phyloP scores from a whole-genome alignment of 2,888 invertebrate genomes.

The Asteroscopus sphinx region DNA sequence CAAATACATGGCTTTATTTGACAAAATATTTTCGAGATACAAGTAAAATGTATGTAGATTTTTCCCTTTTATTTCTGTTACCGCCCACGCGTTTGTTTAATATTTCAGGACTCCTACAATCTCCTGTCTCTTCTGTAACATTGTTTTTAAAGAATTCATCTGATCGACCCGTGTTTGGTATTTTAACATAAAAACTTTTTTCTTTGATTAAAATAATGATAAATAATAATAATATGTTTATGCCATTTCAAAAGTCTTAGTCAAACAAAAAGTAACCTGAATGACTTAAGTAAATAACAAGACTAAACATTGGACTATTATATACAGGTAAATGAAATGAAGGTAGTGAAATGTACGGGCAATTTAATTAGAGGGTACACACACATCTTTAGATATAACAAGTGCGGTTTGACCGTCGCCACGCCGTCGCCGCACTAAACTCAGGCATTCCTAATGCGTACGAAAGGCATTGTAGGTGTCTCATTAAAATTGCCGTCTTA shows the following conservation, averaged over 20 bases:
- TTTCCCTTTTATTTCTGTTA: slow-evolving; percentile 14
- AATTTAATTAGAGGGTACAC: slow-evolving; percentile 11
- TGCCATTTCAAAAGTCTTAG: background rate
- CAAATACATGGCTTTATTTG: slow-evolving; percentile 32
- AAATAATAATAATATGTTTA: slow-evolving; percentile 14
- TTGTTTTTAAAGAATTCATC: slow-evolving; percentile 31
- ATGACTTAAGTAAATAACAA: background rate
- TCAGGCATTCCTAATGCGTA: slow-evolving; percentile 33
- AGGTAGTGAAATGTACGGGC: background rate
- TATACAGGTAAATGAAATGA: slow-evolving; percentile 8
- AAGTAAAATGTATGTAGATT: slow-evolving; percentile 31
- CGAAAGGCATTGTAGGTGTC: slow-evolving; percentile 46
- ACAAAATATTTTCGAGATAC: slow-evolving; percentile 27
- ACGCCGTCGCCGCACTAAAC: slow-evolving; percentile 19
- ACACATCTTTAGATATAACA: slow-evolving; percentile 22
- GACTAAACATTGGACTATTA: background rate
- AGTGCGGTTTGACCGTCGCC: slow-evolving; percentile 29
- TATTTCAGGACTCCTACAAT: slow-evolving; percentile 30
- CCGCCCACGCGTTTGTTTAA: slow-evolving; percentile 21
- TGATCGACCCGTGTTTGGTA: slow-evolving; percentile 15
- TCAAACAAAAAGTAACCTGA: background rate
- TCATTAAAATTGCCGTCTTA: slow-evolving; percentile 57
- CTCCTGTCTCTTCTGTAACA: slow-evolving; percentile 19
- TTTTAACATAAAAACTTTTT: slow-evolving; percentile 17
- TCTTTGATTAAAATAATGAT: slow-evolving; percentile 18